These are phyloP conservation scores for Hippasteria phrygiana DNA, from an alignment of 53 echinoderm and acorn worm genomes.

Conservation along the genomic window DNA sequence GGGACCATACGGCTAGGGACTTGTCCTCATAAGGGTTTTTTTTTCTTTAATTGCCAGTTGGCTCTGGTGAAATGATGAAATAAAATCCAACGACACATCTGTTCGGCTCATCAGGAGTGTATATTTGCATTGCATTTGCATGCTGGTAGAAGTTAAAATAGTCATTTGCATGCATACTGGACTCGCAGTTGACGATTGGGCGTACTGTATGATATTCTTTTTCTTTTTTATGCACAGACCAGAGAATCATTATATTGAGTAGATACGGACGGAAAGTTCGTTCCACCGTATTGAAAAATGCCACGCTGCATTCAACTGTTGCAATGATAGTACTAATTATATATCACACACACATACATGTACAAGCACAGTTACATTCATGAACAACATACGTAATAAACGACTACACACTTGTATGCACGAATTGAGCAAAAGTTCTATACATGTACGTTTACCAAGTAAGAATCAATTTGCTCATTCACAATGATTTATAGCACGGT, in stretches of 20 bases:
- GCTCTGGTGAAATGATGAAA: conserved; percentile 2
- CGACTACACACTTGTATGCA: no score
- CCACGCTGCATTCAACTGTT: neutral
- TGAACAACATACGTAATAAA: no score
- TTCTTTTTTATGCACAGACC: neutral
- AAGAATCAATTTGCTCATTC: no score
- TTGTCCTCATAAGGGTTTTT: neutral
- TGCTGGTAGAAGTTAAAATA: neutral
- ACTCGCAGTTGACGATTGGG: neutral
- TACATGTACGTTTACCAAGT: no score
- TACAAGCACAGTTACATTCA: no score
- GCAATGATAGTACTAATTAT: neutral
- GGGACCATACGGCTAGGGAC: neutral
- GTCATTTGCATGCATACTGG: neutral
- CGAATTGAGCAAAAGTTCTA: no score
- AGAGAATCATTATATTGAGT: neutral
- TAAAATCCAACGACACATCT: conserved; percentile 15
- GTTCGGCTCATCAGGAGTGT: conserved; percentile 37
- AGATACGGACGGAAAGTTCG: neutral
- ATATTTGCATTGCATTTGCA: conserved; percentile 59
- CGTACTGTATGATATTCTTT: neutral
- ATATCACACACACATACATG: neutral
- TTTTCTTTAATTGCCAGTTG: neutral
- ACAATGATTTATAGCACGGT: no score
- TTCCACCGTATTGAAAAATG: neutral